phyloP scores from a whole-genome alignment of 2,888 invertebrate genomes.

The Acrobasis suavella region DNA sequence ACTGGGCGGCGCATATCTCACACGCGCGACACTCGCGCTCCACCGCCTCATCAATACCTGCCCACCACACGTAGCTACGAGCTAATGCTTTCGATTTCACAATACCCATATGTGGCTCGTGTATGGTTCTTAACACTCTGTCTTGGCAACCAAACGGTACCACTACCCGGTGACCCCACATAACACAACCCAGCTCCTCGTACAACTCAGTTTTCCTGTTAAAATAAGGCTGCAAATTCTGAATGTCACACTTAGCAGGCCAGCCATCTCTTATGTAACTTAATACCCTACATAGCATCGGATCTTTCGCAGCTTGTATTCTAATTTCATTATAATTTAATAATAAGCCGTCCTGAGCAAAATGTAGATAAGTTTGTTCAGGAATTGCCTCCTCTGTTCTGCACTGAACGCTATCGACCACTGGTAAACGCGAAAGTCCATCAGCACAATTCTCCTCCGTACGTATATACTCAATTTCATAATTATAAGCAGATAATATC shows the following conservation, averaged over 20 bases:
- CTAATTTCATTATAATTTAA: not conserved
- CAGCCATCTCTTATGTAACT: not conserved
- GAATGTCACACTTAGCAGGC: not conserved
- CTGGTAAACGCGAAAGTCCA: not conserved
- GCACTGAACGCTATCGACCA: not conserved
- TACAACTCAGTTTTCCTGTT: not conserved
- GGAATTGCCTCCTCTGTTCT: no score
- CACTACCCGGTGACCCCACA: conserved; percentile 7
- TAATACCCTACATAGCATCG: not conserved
- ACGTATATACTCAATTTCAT: not conserved
- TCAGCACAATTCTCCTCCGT: not conserved
- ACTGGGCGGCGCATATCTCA: conserved; percentile 5
- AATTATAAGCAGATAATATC: not conserved
- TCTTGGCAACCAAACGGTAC: no score
- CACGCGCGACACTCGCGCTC: conserved; percentile 17
- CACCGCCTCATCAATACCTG: conserved; percentile 19
- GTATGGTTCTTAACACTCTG: not conserved
- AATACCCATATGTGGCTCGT: not conserved
- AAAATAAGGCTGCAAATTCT: not conserved
- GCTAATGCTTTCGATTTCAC: not conserved
- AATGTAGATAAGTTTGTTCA: not conserved
- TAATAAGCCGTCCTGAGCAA: not conserved
- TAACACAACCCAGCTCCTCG: not conserved
- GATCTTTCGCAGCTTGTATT: not conserved
- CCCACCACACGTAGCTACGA: conserved; percentile 23